Conservation (phyloP, 2,113 vertebrate species). For the Zootoca vivipara region DNA sequence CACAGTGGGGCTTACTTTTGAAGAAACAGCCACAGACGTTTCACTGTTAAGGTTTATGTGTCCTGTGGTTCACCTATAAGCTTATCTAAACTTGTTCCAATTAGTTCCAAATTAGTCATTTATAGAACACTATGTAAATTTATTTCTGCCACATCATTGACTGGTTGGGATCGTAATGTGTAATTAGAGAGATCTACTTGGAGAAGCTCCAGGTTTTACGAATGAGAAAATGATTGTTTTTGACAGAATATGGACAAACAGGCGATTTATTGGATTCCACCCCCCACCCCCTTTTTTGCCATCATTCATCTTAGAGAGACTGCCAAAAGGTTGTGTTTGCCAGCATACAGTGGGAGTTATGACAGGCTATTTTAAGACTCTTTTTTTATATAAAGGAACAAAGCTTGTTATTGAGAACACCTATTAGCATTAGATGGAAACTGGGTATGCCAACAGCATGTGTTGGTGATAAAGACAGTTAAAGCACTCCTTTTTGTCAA, state of each 20-base stretch:
- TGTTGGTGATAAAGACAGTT: not conserved
- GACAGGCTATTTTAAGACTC: conserved; percentile 59
- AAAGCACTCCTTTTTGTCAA: not conserved
- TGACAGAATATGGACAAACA: conserved; percentile 54
- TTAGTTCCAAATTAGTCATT: not conserved
- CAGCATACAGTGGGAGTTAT: conserved; percentile 45
- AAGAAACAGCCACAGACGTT: not conserved
- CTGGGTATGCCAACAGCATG: not conserved
- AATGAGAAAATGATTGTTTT: conserved; percentile 20
- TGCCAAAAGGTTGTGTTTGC: conserved; percentile 37
- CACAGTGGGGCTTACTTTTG: not conserved
- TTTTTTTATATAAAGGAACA: conserved; percentile 39
- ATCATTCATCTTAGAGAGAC: conserved; percentile 41
- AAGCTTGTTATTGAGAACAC: conserved; percentile 36
- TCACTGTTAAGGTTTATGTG: not conserved
- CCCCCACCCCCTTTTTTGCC: conserved; percentile 29
- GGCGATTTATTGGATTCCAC: conserved; percentile 26
- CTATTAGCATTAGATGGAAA: conserved; percentile 34
- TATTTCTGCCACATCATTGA: not conserved
- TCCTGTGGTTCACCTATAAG: not conserved
- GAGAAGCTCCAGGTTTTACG: conserved; percentile 34
- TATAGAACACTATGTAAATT: conserved; percentile 25
- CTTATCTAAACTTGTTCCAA: conserved; percentile 8
- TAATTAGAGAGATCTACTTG: conserved; percentile 32
- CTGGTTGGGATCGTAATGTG: conserved; percentile 26